Evolutionary conservation across 2,888 invertebrate species (phyloP), one percentile per base, ranked within the genome.

Genomic region (Hartigia nigra): DNA sequence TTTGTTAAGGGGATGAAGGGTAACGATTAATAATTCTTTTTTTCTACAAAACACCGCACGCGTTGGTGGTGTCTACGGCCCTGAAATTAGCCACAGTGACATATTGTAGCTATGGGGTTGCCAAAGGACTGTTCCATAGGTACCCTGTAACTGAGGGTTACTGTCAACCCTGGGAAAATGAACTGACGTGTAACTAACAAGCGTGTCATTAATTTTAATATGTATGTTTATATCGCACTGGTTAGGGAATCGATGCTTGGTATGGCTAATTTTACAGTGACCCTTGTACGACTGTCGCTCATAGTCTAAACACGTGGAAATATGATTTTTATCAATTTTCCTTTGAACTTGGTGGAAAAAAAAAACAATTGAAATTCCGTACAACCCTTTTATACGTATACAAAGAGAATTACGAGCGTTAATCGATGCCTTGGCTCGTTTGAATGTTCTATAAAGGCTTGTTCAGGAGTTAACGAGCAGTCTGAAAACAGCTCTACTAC

Each of bases 151-250:
- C 32, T 35, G 34, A 36, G 76, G 76, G 79, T 75, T 70, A 74
- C 31, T 78, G 79, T 79, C 80, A 79, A 86, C 86, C 90, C 88
- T 91, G 91, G 91, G 91, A 91, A 91, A 91, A 91, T 90, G 88
- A 89, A 91, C 90, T 91, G 91, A 91, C 91, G 91, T 89, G 91
- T 91, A 91, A 91, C 91, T 91, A 91, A 91, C 90, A 88, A 86
- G 90, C 88, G 85, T 91, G 89, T 91, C 91, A 91, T 91, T 91
- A 91, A 90, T 89, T 88, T 85, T 86, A 86, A 88, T 86, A 80
- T 87, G 89, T 89, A 89, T 90, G 90, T 90, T 91, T 91, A 89
- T 89, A 88, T 87, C 84, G 87, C 70, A 80, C 82, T 80, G 82
- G 88, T 87, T 86, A 85, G 85, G 81, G 80, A 84, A 81, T 80